Conservation (phyloP, 2,888 invertebrate species). For the Pyrocoelia pectoralis region DNA sequence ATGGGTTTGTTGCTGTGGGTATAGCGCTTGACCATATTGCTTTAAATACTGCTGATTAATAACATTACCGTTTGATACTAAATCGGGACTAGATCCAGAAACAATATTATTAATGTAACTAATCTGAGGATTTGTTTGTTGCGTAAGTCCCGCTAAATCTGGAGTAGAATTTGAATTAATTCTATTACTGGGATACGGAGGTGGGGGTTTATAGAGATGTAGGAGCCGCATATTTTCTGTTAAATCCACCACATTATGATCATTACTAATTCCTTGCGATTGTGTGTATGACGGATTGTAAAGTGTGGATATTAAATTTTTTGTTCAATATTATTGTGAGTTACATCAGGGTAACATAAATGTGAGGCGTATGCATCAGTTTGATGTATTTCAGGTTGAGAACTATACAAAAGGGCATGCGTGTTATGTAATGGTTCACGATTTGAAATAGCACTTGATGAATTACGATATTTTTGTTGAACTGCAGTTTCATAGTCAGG, state of each 20-base stretch:
- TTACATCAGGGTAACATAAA: conserved; percentile 72
- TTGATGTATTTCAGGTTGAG: conserved; percentile 79
- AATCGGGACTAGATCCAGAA: conserved; percentile 79
- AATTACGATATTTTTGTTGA: conserved; percentile 79
- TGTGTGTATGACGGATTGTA: conserved; percentile 46
- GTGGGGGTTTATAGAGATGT: conserved; percentile 83
- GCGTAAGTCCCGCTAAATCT: conserved; percentile 79
- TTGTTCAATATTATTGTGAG: conserved; percentile 62
- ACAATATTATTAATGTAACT: conserved; percentile 63
- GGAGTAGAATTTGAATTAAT: conserved; percentile 86
- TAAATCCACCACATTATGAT: conserved; percentile 52
- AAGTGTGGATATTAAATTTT: conserved; percentile 42
- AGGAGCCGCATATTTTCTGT: conserved; percentile 66
- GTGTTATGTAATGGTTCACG: conserved; percentile 44
- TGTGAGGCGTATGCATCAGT: conserved; percentile 55
- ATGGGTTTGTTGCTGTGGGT: conserved; percentile 49
- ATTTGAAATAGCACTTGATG: conserved; percentile 59
- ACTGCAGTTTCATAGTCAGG: conserved; percentile 96
- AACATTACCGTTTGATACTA: conserved; percentile 76
- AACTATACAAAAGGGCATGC: conserved; percentile 66
- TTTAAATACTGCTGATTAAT: conserved; percentile 60
- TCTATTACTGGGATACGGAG: conserved; percentile 81
- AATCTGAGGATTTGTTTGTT: conserved; percentile 56
- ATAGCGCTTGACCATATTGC: conserved; percentile 47
- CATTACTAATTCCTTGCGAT: conserved; percentile 47